Evolutionary conservation across 2,888 invertebrate genomes (phyloP).

Genomic region (Abrostola tripartita): DNA sequence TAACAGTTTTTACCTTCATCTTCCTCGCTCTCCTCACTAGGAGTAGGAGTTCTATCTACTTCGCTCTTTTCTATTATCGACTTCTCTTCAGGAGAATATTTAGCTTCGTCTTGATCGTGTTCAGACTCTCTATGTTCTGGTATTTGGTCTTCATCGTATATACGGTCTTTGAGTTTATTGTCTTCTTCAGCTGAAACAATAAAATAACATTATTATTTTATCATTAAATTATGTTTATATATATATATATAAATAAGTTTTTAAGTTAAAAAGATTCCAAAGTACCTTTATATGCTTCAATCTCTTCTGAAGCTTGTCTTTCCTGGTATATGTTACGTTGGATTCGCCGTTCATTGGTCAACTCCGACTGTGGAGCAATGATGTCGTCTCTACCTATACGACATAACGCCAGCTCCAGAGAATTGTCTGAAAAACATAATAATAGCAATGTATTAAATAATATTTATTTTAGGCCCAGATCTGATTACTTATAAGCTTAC

Average conservation of each 20-base stretch:
- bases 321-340: slow-evolving; percentile 87
- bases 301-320: slow-evolving; percentile 86
- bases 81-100: slow-evolving; percentile 94
- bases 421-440: slow-evolving; percentile 83
- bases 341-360: slow-evolving; percentile 86
- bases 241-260: too few relatives aligned
- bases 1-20: slow-evolving; percentile 81
- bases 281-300: slow-evolving; percentile 85
- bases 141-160: slow-evolving; percentile 77
- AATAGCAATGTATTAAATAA: too few relatives aligned
- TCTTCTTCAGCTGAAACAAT: slow-evolving; percentile 81
- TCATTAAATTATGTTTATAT: not conserved
- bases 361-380: slow-evolving; percentile 93
- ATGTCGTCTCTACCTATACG: slow-evolving; percentile 97
- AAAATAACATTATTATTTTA: not conserved
- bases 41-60: slow-evolving; percentile 83
- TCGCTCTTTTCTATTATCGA: slow-evolving; percentile 91
- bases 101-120: slow-evolving; percentile 90
- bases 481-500: too few relatives aligned
- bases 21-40: slow-evolving; percentile 87
- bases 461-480: too few relatives aligned
- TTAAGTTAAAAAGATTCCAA: too few relatives aligned
- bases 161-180: slow-evolving; percentile 83
- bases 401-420: slow-evolving; percentile 94
- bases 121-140: slow-evolving; percentile 78